Evolutionary conservation across 1,140 invertebrate species (phyloP).

Genomic region (Oreohelix idahoensis): DNA sequence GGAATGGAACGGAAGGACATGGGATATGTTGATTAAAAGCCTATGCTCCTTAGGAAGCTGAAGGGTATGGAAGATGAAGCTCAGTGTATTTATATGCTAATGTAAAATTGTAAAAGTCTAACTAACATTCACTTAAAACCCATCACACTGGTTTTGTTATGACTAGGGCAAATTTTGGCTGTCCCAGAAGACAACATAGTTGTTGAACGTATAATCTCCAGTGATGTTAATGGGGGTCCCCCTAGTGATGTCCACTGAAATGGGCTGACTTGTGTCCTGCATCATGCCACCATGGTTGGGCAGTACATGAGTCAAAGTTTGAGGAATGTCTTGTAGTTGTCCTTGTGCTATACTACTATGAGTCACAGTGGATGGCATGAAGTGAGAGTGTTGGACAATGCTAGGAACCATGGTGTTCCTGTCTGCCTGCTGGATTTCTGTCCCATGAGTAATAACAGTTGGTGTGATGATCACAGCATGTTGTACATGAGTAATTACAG

Average conservation of each 20-base stretch:
- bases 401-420: not conserved
- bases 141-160: not conserved
- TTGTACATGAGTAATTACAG: not conserved
- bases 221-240: not conserved
- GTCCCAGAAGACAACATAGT: constrained; percentile 28
- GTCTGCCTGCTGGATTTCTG: not conserved
- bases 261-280: constrained; percentile 15
- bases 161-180: not conserved
- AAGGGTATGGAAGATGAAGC: too few species aligned
- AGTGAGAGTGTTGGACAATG: not conserved
- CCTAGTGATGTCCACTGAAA: not conserved
- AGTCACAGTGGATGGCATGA: not conserved
- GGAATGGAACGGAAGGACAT: too few species aligned
- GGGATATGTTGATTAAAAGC: too few species aligned
- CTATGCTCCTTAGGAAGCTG: too few species aligned
- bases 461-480: constrained; percentile 1
- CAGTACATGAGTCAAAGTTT: not conserved
- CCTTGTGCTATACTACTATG: not conserved
- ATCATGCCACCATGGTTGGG: not conserved
- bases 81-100: too few species aligned
- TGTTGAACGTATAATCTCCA: constrained; percentile 14
- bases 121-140: too few species aligned
- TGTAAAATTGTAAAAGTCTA: too few species aligned
- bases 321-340: not conserved
- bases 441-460: not conserved